Evolutionary conservation across 2,888 invertebrate species (phyloP).

Genomic region (Drosophila subquinaria): DNA sequence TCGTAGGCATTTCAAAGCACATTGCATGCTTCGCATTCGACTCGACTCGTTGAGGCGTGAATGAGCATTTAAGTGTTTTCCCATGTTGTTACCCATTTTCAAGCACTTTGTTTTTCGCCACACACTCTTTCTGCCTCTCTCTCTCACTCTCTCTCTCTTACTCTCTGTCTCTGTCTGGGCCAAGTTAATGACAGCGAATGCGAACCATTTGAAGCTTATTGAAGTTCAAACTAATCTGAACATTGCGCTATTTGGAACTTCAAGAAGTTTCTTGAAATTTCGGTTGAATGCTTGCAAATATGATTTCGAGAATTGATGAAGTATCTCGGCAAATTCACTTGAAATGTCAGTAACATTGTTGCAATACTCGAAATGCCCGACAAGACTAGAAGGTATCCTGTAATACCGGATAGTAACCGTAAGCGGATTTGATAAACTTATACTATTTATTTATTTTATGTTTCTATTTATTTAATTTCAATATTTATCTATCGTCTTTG

Average conservation of each 20-base stretch:
- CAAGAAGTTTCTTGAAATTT: constrained; percentile 5
- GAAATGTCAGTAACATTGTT: constrained; percentile 14
- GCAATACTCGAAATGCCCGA: not conserved
- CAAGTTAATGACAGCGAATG: constrained; percentile 1
- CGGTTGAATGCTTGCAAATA: constrained; percentile 8
- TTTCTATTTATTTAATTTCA: too few relatives aligned
- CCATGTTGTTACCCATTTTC: constrained; percentile 38
- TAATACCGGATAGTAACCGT: not conserved
- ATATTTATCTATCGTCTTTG: too few relatives aligned
- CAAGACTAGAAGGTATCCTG: not conserved
- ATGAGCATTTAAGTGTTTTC: constrained; percentile 62
- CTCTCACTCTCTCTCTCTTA: not conserved
- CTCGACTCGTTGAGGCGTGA: constrained; percentile 40
- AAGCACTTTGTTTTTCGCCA: constrained; percentile 15
- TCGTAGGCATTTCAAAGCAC: constrained; percentile 31
- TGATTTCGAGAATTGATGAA: constrained; percentile 17
- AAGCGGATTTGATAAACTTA: too few relatives aligned
- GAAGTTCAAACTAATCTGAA: constrained; percentile 13
- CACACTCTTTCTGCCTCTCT: not conserved
- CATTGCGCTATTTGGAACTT: constrained; percentile 5
- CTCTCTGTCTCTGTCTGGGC: not conserved
- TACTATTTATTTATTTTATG: too few relatives aligned
- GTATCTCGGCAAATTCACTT: not conserved
- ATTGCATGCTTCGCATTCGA: constrained; percentile 25
- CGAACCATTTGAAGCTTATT: constrained; percentile 14